These are phyloP conservation scores for Drosophila fulvimacula DNA, from an alignment of 2,888 invertebrate genomes.

Conservation along the genomic window DNA sequence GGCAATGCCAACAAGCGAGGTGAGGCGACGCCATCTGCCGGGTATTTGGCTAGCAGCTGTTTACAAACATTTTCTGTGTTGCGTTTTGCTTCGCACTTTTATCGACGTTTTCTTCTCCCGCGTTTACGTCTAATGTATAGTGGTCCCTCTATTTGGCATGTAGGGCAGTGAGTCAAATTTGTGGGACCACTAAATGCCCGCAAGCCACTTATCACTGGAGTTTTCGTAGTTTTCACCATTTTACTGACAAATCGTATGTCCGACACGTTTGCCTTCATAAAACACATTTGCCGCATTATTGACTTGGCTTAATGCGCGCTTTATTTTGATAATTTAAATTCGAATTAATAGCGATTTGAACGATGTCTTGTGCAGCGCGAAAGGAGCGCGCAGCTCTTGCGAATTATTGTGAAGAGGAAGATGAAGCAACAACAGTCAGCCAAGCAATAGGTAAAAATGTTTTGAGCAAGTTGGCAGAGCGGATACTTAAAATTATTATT, in stretches of 20 bases:
- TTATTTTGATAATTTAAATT: constrained; percentile 22
- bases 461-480: constrained; percentile 32
- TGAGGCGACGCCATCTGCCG: constrained; percentile 57
- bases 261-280: constrained; percentile 29
- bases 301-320: constrained; percentile 4
- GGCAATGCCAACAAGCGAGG: constrained; percentile 62
- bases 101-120: constrained; percentile 62
- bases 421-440: constrained; percentile 62
- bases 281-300: constrained; percentile 25
- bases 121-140: constrained; percentile 68
- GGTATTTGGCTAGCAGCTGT: constrained; percentile 51
- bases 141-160: constrained; percentile 75
- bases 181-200: constrained; percentile 79
- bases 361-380: constrained; percentile 50
- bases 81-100: constrained; percentile 64
- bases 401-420: constrained; percentile 69
- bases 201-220: constrained; percentile 71
- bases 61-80: constrained; percentile 60
- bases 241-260: constrained; percentile 20
- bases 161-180: constrained; percentile 56
- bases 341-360: constrained; percentile 54
- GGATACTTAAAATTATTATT: neutral
- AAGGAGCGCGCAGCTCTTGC: constrained; percentile 72
- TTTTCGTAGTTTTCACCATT: constrained; percentile 54
- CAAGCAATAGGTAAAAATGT: constrained; percentile 24